These are phyloP conservation scores for Acrocephalus scirpaceus DNA, from an alignment of 2,797 vertebrate genomes.

Conservation along the genomic window DNA sequence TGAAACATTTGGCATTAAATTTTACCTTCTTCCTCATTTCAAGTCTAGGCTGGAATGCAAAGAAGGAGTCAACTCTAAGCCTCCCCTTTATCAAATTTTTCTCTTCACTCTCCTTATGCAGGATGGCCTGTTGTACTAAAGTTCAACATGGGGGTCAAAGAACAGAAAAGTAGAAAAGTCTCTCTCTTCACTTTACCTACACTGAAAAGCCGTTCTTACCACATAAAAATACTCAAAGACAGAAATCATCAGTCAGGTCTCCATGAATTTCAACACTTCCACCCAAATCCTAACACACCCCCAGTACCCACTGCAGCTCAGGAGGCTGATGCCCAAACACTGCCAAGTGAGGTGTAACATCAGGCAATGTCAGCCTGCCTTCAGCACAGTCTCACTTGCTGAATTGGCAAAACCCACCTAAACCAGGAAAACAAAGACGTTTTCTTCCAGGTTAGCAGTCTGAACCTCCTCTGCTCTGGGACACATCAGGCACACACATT, in stretches of 20 bases:
- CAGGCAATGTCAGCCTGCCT: neutral
- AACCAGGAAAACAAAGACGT: neutral
- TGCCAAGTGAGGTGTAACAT: neutral
- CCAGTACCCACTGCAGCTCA: neutral
- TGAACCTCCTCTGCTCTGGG: neutral
- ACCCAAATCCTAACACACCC: neutral
- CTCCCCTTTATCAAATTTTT: neutral
- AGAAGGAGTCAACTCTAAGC: neutral
- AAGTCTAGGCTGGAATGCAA: neutral
- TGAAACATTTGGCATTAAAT: neutral
- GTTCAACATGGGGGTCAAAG: neutral
- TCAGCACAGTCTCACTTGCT: fast-evolving
- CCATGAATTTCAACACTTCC: neutral
- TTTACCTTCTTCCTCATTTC: neutral
- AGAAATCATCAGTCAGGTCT: neutral
- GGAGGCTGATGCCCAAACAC: neutral
- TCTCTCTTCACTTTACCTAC: neutral
- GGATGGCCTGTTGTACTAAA: neutral
- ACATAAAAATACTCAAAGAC: neutral
- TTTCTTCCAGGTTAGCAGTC: neutral
- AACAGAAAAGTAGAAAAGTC: neutral
- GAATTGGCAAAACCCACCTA: neutral
- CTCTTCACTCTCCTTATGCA: neutral
- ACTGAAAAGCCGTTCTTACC: neutral
- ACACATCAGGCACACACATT: fast-evolving